Base-by-base conservation (phyloP, 2,888 invertebrate genomes). In the Dryococelus australis region DNA sequence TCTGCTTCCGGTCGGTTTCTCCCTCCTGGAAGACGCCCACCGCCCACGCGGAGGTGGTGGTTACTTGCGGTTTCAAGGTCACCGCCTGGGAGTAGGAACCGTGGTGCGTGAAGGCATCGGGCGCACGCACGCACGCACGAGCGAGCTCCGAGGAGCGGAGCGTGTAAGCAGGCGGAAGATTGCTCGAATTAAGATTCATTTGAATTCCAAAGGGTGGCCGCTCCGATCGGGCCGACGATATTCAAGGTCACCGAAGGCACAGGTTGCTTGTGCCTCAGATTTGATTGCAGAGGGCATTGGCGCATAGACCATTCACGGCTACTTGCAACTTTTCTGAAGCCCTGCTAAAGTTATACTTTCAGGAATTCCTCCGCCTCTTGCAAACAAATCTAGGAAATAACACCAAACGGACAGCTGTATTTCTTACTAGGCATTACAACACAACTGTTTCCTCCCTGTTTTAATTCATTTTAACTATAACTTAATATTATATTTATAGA, bases 181-280 rank as follows among this genome's bases (percentile, higher is more conserved):
- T 65, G 65, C 65, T n/a, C n/a, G 65, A 65, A 65, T 65, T 65
- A 65, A 65, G 65, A 16, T 65, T 65, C 65, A 65, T 65, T 65
- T 65, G 65, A 65, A 65, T 65, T 65, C 65, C 24, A n/a, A 65
- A 65, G 65, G 1, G 65, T 24, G 13, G 8, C 65, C 65, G 65
- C 65, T 65, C n/a, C 65, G 65, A 65, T 16, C 10, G 24, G n/a
- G n/a, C 13, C 65, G n/a, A 24, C 0, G 65, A 65, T 65, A 20
- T 24, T 47, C 47, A n/a, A 65, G 65, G 65, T 65, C 65, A n/a
- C n/a, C 24, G n/a, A 65, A 65, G n/a, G 13, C 16, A 47, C 47
- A 35, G 35, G 35, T 35, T n/a, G n/a, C n/a, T n/a, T n/a, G n/a
- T n/a, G n/a, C n/a, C n/a, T n/a, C n/a, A n/a, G n/a, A n/a, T n/a